Percentiles rank a stretch among this genome's conserved stretches.
These are phyloP conservation scores for Pissodes strobi DNA, from an alignment of 1,140 invertebrate genomes.

Conservation along the genomic window DNA sequence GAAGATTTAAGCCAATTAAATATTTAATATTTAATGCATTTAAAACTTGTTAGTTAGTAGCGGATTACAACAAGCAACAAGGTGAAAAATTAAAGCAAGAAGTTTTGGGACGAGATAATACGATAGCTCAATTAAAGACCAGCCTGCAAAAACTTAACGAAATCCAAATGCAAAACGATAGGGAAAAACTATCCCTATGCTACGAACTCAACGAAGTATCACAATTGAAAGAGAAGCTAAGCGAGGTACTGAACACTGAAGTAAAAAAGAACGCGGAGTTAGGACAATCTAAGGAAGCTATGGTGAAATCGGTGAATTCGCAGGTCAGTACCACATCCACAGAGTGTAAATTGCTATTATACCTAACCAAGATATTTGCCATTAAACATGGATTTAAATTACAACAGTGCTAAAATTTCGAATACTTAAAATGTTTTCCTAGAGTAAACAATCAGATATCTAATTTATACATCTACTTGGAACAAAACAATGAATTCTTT, in stretches of 20 bases:
- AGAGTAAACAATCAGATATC: too few species aligned
- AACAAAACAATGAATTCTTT: too few species aligned
- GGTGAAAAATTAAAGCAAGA: slow-evolving; percentile 47
- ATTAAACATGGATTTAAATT: too few species aligned
- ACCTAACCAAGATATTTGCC: too few species aligned
- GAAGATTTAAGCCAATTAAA: too few species aligned
- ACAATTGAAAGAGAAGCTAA: slow-evolving; percentile 46
- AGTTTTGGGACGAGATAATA: slow-evolving; percentile 42
- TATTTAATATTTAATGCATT: background rate
- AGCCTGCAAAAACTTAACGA: slow-evolving; percentile 47
- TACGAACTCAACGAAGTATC: slow-evolving; percentile 48
- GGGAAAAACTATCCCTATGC: slow-evolving; percentile 49
- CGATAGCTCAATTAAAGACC: slow-evolving; percentile 42
- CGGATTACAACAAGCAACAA: slow-evolving; percentile 52
- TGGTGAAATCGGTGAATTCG: slow-evolving; percentile 28
- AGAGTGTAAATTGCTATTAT: too few species aligned
- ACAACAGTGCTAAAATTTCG: too few species aligned
- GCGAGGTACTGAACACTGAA: slow-evolving; percentile 41
- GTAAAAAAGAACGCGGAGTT: slow-evolving; percentile 43
- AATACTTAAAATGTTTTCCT: too few species aligned
- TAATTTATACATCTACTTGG: too few species aligned
- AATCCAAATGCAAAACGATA: slow-evolving; percentile 45
- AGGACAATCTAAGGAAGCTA: slow-evolving; percentile 40
- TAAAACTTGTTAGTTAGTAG: slow-evolving; percentile 41
- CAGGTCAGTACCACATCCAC: slow-evolving; percentile 21